phyloP scores from a whole-genome alignment of 2,113 vertebrate species.

The Rhegmatorhina hoffmannsi region DNA sequence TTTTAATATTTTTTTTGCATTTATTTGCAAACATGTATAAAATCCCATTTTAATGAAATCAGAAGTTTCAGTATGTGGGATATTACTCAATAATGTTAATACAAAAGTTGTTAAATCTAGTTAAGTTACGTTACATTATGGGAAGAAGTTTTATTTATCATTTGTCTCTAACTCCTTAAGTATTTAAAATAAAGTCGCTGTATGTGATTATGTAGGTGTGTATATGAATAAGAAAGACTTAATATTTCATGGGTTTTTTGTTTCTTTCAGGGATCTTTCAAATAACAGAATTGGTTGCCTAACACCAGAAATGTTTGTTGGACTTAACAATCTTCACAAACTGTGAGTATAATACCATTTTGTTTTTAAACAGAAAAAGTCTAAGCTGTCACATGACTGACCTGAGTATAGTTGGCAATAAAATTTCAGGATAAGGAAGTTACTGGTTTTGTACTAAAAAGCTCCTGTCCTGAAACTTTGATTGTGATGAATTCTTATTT shows the following conservation, averaged over 20 bases:
- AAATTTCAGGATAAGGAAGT: background rate
- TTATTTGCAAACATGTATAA: background rate
- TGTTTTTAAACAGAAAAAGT: background rate
- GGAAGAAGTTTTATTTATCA: background rate
- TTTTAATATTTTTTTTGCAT: background rate
- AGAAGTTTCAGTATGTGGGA: background rate
- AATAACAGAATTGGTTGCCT: slow-evolving; percentile 93
- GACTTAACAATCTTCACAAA: slow-evolving; percentile 86
- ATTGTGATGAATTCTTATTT: background rate
- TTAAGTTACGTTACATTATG: background rate
- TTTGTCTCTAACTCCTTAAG: background rate
- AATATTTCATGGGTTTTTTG: background rate
- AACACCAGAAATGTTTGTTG: slow-evolving; percentile 85
- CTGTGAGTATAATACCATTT: slow-evolving; percentile 79
- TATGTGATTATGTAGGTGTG: background rate
- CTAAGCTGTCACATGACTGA: background rate
- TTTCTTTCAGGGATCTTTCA: slow-evolving; percentile 86
- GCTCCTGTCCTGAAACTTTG: background rate
- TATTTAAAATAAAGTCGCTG: background rate
- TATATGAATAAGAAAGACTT: background rate
- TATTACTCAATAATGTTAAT: background rate
- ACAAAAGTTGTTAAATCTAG: background rate
- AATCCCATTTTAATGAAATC: background rate
- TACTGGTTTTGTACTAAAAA: background rate
- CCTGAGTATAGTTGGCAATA: background rate